Percentiles rank a stretch among this genome's conserved stretches.
These are phyloP conservation scores for Oreochromis tanganicae DNA, from an alignment of 2,113 vertebrate species.

Conservation along the genomic window DNA sequence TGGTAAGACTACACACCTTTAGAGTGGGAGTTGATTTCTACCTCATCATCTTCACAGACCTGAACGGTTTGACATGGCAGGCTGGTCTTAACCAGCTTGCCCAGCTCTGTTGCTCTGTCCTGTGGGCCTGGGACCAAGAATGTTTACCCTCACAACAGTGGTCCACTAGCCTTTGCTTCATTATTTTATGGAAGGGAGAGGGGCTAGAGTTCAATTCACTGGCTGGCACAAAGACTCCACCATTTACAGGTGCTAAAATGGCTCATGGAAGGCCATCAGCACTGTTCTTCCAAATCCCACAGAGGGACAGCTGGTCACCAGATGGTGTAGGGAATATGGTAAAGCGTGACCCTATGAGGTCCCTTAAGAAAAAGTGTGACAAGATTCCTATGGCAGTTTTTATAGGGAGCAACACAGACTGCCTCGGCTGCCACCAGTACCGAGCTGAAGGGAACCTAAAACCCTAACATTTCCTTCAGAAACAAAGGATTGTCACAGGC, in stretches of 20 bases:
- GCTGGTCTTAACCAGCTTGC: too few species aligned
- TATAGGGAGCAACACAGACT: fast-evolving
- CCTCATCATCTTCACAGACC: not conserved
- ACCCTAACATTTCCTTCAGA: not conserved
- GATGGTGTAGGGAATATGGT: not conserved
- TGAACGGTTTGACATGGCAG: not conserved
- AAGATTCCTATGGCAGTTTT: not conserved
- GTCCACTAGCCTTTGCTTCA: not conserved
- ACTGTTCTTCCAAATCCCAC: not conserved
- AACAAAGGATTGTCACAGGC: not conserved
- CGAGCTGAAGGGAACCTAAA: not conserved
- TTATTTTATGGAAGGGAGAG: not conserved
- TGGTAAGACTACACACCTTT: not conserved
- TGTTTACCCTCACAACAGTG: not conserved
- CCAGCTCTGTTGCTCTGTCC: too few species aligned
- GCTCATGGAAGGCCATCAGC: not conserved
- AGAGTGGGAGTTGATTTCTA: not conserved
- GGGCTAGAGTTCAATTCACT: not conserved
- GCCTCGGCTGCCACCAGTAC: not conserved
- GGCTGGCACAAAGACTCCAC: not conserved
- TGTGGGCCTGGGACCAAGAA: not conserved
- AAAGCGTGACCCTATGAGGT: fast-evolving
- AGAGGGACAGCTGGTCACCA: not conserved
- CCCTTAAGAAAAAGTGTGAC: not conserved
- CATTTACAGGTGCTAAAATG: not conserved